Base-by-base conservation (phyloP, 1,140 invertebrate species). In the Tribolium madens region DNA sequence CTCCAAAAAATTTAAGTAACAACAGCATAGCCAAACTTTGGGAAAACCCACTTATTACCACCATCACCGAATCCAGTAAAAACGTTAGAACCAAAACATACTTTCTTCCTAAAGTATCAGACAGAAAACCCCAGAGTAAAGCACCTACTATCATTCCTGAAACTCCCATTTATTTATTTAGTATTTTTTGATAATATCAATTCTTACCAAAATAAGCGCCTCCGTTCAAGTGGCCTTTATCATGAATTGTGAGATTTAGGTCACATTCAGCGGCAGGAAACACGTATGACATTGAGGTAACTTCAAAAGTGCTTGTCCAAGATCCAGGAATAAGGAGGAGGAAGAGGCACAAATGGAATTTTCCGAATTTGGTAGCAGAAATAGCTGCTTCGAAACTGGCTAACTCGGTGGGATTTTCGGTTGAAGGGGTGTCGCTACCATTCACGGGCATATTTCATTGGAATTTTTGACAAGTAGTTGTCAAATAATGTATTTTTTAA, bases 81-180 rank as follows among this genome's bases (percentile, higher is more conserved):
- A 92, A 92, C 0, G 94, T 93, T 79, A 89, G 90, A 17, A 94
- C 86, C 18, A 96, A 87, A 46, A 95, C 88, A 48, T 89, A 88
- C 70, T 89, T 89, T 9, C 95, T 88, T 0, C 95, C 95, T 26
- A 91, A 86, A 0, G 91, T 91, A 83, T 96, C 95, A 0, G 93
- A 92, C 5, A 95, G 81, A 75, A 92, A 94, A 1, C 95, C 95
- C 94, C 94, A 96, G n/a, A 95, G 80, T 81, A 94, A 90, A 0
- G 93, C 93, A 48, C 94, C 94, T 2, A 26, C 9, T n/a, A 26
- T 26, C 50, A 53, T 53, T 10, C 50, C 50, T 53, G 18, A 53
- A 53, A 26, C 10, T 4, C 10, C 2, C 3, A 1, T 68, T 26
- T 7, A 68, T 18, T 6, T 33, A n/a, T n/a, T n/a, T n/a, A n/a